A percentile compares a stretch with the other conserved stretches of the same genome.
phyloP scores from a whole-genome alignment of 2,888 invertebrate genomes.

The Baronia brevicornis region DNA sequence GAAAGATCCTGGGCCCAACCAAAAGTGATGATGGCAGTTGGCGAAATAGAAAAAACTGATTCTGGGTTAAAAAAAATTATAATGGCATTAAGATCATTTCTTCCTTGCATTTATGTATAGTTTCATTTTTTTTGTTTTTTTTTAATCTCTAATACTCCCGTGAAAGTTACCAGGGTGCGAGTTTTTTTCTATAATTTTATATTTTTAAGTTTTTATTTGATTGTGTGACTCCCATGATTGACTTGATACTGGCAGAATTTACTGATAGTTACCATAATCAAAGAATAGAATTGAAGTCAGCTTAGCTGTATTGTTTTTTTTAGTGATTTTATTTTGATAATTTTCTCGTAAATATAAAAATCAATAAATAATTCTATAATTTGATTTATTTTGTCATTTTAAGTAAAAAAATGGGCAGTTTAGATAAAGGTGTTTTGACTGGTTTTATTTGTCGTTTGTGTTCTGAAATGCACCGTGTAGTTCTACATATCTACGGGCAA shows the following conservation, averaged over 20 bases:
- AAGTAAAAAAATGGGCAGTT: conserved; percentile 87
- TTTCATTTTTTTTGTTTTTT: too few relatives aligned
- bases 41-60: too few relatives aligned
- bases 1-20: too few relatives aligned
- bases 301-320: neutral
- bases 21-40: too few relatives aligned
- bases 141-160: too few relatives aligned
- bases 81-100: too few relatives aligned
- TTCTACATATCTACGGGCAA: conserved; percentile 88
- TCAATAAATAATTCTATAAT: neutral
- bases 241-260: neutral
- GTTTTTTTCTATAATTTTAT: too few relatives aligned
- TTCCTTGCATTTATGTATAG: too few relatives aligned
- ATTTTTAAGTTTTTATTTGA: too few relatives aligned
- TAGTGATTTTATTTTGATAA: neutral
- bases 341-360: neutral
- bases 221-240: too few relatives aligned
- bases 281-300: neutral
- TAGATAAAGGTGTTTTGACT: conserved; percentile 85
- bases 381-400: conserved; percentile 82
- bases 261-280: neutral
- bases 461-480: conserved; percentile 89
- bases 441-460: conserved; percentile 91
- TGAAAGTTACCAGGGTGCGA: too few relatives aligned
- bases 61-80: too few relatives aligned